Base-by-base conservation (phyloP, 92 coral and sea anemone genomes). In the Zoanthus sansibaricus region DNA sequence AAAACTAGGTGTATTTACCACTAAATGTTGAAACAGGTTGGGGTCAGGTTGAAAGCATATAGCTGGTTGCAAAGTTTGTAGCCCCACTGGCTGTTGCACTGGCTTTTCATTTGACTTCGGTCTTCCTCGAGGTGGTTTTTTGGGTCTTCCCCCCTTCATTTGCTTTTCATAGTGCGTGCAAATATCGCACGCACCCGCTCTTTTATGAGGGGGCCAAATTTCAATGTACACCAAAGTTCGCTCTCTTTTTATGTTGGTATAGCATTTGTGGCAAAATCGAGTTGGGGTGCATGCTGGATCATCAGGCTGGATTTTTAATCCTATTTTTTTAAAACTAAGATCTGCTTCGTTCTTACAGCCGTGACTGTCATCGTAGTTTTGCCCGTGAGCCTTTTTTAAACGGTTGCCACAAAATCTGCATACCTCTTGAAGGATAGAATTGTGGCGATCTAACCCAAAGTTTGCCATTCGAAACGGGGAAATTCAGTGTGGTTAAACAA, bases 321-420 rank as follows among this genome's bases (percentile, higher is more conserved):
- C 58, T 16, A 37, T 75, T 4, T 20, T 9, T 5, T 18, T 54
- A 47, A 75, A 75, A 46, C 47, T 75, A 10, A 75, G 25, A 7
- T 75, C 79, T 7, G 61, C 21, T 10, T 75, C 61, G 17, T 75
- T 18, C 54, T 18, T 25, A 17, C 79, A 75, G 32, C 30, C n/a
- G 12, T 75, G 79, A 48, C 79, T 47, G 7, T 75, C 56, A 18
- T 75, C 59, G 9, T 75, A 75, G 4, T 13, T 18, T 75, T 75
- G 79, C n/a, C 78, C 78, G 31, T 74, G 78, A n/a, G 59, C 77
- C n/a, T 72, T 72, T 18, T 71, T 71, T 45, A 71, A 71, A 45
- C 76, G 48, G 42, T 45, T 31, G 17, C 76, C 76, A 33, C 76
- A 71, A 71, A 71, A 44, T 31, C 76, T 71, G 49, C 76, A 71